Base-by-base conservation (phyloP, 1,140 invertebrate species). In the Lordiphosa collinella region DNA sequence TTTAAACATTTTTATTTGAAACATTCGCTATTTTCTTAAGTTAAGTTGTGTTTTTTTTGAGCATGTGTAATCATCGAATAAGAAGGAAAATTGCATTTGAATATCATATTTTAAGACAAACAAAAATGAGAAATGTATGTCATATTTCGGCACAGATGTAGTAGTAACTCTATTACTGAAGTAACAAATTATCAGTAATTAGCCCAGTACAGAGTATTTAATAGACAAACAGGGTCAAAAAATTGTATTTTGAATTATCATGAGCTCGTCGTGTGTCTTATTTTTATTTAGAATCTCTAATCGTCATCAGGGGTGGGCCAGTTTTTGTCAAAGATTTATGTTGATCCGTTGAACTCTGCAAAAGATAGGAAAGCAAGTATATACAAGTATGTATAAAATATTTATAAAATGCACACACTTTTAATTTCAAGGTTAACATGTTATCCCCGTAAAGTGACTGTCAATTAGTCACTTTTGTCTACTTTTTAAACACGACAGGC, bases 401-500 rank as follows among this genome's bases (percentile, higher is more conserved):
- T 14, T 31, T 47, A 8, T 14, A 12, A 3, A 12, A 9, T 5
- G 22, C 22, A 3, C 7, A 29, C 11, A 44, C 22, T 29, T 31
- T 44, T 41, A 54, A 46, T 37, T 38, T 43, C 10, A 46, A 46
- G 63, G 44, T 34, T 50, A 41, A 35, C 16, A 8, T 12, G 11
- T 18, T 55, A 43, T 32, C 36, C 41, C 13, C 44, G 9, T 40
- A 36, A 40, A 44, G 50, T 51, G 50, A 8, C 10, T 38, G 63
- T 16, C 63, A 50, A 67, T 66, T 47, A 66, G 34, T 36, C 22
- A 36, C 40, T 25, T 51, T 37, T 55, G 36, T 49, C 18, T 51
- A 13, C 58, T 22, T 36, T 9, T 8, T 5, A 4, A 4, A 25
- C 40, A 25, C 2, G 40, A 11, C 11, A 29, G 46, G 29, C 31